Evolutionary conservation across 1,140 invertebrate species (phyloP).

Genomic region (Trichonephila clavipes): DNA sequence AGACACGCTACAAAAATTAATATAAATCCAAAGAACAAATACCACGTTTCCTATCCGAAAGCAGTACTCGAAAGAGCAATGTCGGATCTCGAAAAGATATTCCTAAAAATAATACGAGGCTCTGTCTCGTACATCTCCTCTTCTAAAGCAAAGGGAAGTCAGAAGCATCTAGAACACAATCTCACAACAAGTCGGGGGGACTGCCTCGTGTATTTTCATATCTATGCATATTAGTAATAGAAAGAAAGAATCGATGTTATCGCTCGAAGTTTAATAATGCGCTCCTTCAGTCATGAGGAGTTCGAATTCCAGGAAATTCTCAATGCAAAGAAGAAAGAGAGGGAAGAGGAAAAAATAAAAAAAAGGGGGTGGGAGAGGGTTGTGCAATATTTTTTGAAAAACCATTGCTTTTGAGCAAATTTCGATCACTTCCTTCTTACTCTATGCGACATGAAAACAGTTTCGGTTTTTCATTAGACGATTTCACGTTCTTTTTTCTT

Average conservation of each 20-base stretch:
- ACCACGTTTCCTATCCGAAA: neutral
- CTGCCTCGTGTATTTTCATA: neutral
- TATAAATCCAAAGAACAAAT: neutral
- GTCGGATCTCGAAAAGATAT: neutral
- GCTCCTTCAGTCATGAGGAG: neutral
- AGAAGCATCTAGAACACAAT: neutral
- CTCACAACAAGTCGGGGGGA: neutral
- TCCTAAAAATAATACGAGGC: neutral
- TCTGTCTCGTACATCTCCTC: neutral
- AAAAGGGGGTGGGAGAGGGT: neutral
- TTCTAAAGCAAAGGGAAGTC: neutral
- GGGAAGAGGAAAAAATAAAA: neutral
- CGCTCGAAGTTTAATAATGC: constrained; percentile 32
- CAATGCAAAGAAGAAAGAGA: constrained; percentile 43
- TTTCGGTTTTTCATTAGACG: constrained; percentile 23
- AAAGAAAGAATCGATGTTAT: constrained; percentile 8
- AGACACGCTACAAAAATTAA: neutral
- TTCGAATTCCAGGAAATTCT: constrained; percentile 56
- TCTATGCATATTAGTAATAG: constrained; percentile 46
- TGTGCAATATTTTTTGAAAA: constrained; percentile 62
- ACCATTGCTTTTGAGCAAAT: constrained; percentile 27
- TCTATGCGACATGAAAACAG: neutral
- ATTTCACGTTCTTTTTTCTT: neutral
- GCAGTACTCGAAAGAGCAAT: neutral
- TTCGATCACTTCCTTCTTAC: constrained; percentile 55